Conservation (phyloP, 1,140 invertebrate species). For the Bombus breviceps region DNA sequence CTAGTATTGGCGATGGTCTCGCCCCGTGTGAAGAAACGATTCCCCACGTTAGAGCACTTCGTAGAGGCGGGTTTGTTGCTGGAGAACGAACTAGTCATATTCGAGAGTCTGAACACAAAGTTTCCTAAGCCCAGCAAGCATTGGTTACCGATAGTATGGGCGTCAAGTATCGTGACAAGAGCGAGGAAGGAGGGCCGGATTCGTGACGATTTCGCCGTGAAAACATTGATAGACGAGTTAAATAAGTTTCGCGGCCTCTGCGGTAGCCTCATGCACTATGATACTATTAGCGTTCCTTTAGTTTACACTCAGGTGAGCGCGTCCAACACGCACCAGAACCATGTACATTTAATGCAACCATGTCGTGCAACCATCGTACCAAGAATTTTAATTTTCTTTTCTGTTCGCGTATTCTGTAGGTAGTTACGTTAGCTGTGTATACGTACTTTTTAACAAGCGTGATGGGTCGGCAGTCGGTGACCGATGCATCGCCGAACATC, state of each 20-base stretch:
- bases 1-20: conserved; percentile 93
- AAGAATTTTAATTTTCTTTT: not conserved
- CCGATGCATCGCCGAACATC: conserved; percentile 82
- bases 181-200: conserved; percentile 95
- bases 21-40: conserved; percentile 94
- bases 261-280: conserved; percentile 91
- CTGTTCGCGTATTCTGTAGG: conserved; percentile 84
- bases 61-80: conserved; percentile 94
- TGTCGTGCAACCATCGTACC: not conserved
- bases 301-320: conserved; percentile 92
- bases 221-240: conserved; percentile 94
- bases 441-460: conserved; percentile 93
- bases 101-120: conserved; percentile 91
- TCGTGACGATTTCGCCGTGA: conserved; percentile 95
- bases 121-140: conserved; percentile 95
- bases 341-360: not conserved
- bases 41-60: conserved; percentile 94
- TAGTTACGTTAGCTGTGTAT: conserved; percentile 96
- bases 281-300: conserved; percentile 95
- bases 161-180: conserved; percentile 92
- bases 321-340: not conserved
- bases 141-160: conserved; percentile 98
- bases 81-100: conserved; percentile 92
- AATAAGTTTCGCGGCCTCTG: conserved; percentile 94
- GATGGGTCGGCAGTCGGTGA: conserved; percentile 92